phyloP scores from a whole-genome alignment of 1,140 invertebrate genomes.

The Lasioglossum albipes region DNA sequence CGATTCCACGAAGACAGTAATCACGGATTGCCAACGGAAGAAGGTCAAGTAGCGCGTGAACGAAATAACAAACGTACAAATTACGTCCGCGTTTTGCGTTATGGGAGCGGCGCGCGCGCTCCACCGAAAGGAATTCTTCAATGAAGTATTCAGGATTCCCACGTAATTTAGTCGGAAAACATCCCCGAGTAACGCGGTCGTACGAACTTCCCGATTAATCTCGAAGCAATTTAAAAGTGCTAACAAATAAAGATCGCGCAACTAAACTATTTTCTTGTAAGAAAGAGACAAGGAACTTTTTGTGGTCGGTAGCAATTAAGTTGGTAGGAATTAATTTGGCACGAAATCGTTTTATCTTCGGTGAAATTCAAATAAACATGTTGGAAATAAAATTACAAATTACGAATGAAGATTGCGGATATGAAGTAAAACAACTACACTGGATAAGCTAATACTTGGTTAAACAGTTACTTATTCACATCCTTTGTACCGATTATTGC shows the following conservation, averaged over 20 bases:
- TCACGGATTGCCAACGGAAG: conserved; percentile 8
- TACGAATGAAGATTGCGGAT: too few species aligned
- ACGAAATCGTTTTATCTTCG: too few species aligned
- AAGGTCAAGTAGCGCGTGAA: conserved; percentile 30
- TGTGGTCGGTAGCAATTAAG: too few species aligned
- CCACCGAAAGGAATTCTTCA: conserved; percentile 31
- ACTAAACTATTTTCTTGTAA: neutral
- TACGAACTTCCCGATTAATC: conserved; percentile 4
- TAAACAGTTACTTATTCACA: too few species aligned
- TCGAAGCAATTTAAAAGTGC: neutral
- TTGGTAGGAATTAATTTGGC: too few species aligned
- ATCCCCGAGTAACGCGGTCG: neutral
- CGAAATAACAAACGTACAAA: conserved; percentile 34
- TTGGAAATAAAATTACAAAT: too few species aligned
- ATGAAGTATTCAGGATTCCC: conserved; percentile 29
- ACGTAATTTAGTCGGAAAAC: conserved; percentile 23
- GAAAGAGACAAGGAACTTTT: too few species aligned
- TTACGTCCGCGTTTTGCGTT: conserved; percentile 32
- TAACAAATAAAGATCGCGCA: neutral
- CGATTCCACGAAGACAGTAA: conserved; percentile 7
- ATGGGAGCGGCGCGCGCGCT: conserved; percentile 12
- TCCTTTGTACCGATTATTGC: too few species aligned
- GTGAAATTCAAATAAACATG: too few species aligned
- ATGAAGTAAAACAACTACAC: too few species aligned
- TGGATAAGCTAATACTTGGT: too few species aligned